Percentiles rank a stretch among this genome's conserved stretches.
These are phyloP conservation scores for Fistularia commersonii DNA, from an alignment of 2,797 vertebrate species.

Conservation along the genomic window DNA sequence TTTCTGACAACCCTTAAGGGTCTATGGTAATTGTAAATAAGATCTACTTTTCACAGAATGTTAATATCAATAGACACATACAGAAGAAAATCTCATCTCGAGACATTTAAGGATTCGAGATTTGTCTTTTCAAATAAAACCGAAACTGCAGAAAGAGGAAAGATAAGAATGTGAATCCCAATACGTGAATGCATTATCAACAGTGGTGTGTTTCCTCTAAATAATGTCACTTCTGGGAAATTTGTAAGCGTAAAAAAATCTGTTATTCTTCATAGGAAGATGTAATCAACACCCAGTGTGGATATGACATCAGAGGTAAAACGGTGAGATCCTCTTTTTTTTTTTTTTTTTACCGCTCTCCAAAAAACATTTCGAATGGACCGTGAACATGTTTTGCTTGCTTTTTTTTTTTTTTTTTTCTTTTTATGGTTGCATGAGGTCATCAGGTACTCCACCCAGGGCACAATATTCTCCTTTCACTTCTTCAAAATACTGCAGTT, in stretches of 20 bases:
- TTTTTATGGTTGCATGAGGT: constrained; percentile 43
- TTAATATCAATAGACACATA: no score
- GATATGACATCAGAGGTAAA: constrained; percentile 95
- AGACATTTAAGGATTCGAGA: no score
- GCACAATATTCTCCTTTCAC: constrained; percentile 48
- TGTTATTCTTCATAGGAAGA: constrained; percentile 83
- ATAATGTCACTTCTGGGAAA: background rate
- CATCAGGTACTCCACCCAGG: constrained; percentile 52
- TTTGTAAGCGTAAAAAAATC: no score
- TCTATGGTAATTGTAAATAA: no score
- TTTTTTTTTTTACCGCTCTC: background rate
- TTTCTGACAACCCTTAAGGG: no score
- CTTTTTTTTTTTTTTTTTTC: background rate
- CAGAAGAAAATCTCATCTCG: no score
- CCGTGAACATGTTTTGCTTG: background rate
- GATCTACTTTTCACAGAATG: no score
- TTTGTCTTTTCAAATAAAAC: no score
- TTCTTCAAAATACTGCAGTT: constrained; percentile 44
- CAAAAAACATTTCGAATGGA: no score
- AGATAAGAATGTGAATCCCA: no score
- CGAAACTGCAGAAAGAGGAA: no score
- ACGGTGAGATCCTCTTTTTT: constrained; percentile 84
- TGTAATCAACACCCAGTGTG: constrained; percentile 99
- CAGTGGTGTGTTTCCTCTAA: background rate
- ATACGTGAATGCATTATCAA: no score